Conservation (phyloP, 2,888 invertebrate genomes). For the Lomographa bimaculata region DNA sequence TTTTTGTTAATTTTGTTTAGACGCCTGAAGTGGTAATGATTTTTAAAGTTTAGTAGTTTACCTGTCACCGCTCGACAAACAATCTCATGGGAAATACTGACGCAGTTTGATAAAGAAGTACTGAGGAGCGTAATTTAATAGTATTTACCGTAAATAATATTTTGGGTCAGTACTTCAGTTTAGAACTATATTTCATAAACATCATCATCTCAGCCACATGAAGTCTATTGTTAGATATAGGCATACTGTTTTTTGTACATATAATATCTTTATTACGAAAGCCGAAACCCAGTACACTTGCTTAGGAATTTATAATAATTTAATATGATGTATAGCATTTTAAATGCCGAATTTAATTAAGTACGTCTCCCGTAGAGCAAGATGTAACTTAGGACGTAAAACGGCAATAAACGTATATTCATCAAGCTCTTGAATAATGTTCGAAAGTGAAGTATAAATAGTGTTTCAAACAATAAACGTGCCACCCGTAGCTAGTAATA, state of each 20-base stretch:
- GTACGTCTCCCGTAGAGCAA: constrained; percentile 38
- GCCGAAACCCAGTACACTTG: no score
- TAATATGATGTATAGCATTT: no score
- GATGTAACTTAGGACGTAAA: constrained; percentile 37
- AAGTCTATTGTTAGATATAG: no score
- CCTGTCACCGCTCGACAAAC: constrained; percentile 52
- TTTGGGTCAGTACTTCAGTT: constrained; percentile 37
- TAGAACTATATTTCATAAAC: no score
- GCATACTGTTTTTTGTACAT: not conserved
- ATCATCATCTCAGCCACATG: no score
- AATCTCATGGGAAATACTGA: constrained; percentile 48
- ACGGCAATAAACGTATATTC: constrained; percentile 38
- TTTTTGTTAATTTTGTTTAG: constrained; percentile 15
- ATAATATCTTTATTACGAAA: constrained; percentile 18
- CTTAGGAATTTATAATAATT: no score
- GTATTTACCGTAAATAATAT: constrained; percentile 58
- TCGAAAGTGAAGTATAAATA: constrained; percentile 35
- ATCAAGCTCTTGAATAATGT: constrained; percentile 37
- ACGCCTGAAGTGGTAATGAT: constrained; percentile 36
- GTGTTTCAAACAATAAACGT: constrained; percentile 22
- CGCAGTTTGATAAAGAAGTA: constrained; percentile 46
- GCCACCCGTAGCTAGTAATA: constrained; percentile 33
- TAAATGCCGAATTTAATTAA: constrained; percentile 44
- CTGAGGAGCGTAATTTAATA: constrained; percentile 43
- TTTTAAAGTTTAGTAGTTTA: constrained; percentile 52